A percentile compares a stretch with the other conserved stretches of the same genome.
Evolutionary conservation across 2,797 vertebrate genomes (phyloP).

Genomic region (Sebastes matsubarae): DNA sequence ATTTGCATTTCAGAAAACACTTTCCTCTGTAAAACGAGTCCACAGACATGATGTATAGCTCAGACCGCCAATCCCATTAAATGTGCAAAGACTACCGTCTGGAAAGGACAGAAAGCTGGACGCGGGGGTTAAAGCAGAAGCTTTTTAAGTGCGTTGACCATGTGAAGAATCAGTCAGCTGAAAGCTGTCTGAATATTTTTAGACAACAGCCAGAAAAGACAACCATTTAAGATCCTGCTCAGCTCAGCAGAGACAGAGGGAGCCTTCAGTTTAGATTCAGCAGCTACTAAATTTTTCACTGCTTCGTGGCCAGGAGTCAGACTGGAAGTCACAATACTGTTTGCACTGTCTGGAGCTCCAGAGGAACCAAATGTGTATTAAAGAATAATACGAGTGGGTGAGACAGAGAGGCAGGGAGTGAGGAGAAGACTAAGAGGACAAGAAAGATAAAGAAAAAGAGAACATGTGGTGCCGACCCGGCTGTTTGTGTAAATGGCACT

Average conservation of each 20-base stretch:
- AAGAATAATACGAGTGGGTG: background rate
- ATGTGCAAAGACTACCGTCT: constrained; percentile 7
- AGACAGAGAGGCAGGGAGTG: background rate
- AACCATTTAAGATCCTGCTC: constrained; percentile 17
- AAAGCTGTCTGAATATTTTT: constrained; percentile 47
- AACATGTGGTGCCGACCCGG: background rate
- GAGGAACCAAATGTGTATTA: background rate
- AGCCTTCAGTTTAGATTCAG: constrained; percentile 11
- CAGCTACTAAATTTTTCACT: constrained; percentile 44
- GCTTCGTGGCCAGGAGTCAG: constrained; percentile 11
- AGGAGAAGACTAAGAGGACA: background rate
- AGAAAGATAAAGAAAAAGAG: background rate
- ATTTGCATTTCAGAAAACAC: background rate
- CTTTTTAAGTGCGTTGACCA: constrained; percentile 27
- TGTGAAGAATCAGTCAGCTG: constrained; percentile 10
- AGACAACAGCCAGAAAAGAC: constrained; percentile 27
- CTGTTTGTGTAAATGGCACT: background rate
- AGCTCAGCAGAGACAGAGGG: background rate
- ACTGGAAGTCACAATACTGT: constrained; percentile 14
- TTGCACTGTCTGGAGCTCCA: background rate
- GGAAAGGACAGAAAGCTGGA: constrained; percentile 1
- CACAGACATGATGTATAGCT: background rate
- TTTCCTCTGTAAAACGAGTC: background rate
- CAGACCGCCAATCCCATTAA: background rate
- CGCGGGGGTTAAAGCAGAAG: background rate